Evolutionary conservation across 1,140 invertebrate genomes (phyloP), one percentile per base, ranked within the genome.

Genomic region (Dendroctonus valens): DNA sequence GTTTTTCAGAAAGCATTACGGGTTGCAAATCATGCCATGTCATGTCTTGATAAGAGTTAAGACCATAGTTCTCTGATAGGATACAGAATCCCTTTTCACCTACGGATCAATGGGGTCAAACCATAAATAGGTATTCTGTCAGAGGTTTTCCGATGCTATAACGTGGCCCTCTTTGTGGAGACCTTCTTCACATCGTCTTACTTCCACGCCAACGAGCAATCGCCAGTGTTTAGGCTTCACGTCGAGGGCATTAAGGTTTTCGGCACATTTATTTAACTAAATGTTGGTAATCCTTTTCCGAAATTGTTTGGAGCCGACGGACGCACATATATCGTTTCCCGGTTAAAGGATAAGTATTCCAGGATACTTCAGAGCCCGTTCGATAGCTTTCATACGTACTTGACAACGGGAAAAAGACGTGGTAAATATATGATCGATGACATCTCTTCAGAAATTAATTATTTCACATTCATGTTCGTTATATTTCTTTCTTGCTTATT

Each of bases 111-210:
- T 69, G 65, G 71, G 71, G 69, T 73, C 69, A 66, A 70, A 73
- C 71, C 69, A 73, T 73, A 73, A 73, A 73, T 73, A 73, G 69
- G 71, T 73, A 67, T 70, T 66, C 71, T 69, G 71, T 73, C 71
- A 72, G 60, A 63, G 70, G 57, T 67, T 60, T 65, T 69, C 67
- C 42, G 52, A 60, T 50, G 55, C 57, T 44, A 37, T 52, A 66
- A 59, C 55, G 64, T 41, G 53, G 37, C 68, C 63, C 59, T 67
- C 59, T 67, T 71, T 66, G 49, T 55, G 44, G 53, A 51, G 62
- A 63, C 65, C 65, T 70, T 68, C 68, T 72, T 68, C 57, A 66
- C 65, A 42, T 62, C 65, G 65, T 72, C 68, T 72, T 72, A 72
- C 62, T 72, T 70, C 68, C 68, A 70, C 68, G 59, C 66, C 68